Conservation (phyloP, 2,888 invertebrate genomes). For the Ormia ochracea region DNA sequence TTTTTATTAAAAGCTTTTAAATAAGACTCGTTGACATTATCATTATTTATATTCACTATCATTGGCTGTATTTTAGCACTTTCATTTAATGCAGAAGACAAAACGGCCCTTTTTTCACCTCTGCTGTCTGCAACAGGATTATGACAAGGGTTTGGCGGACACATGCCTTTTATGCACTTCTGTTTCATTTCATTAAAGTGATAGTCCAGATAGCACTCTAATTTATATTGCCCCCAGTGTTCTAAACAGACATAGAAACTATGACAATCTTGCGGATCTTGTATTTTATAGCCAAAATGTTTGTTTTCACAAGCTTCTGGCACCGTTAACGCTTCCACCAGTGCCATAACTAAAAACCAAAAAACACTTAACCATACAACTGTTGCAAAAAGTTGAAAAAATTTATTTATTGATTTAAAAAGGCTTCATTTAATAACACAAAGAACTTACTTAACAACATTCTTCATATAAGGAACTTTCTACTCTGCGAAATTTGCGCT, state of each 20-base stretch:
- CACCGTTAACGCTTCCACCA: constrained; percentile 12
- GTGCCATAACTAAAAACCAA: not conserved
- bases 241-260: constrained; percentile 61
- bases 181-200: constrained; percentile 53
- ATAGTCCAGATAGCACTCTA: constrained; percentile 51
- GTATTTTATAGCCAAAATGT: constrained; percentile 54
- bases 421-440: not conserved
- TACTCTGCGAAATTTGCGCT: not conserved
- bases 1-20: not conserved
- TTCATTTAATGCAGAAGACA: not conserved
- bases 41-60: not conserved
- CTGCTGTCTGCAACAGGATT: not conserved
- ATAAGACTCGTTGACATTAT: not conserved
- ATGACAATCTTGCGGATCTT: constrained; percentile 60
- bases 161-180: constrained; percentile 52
- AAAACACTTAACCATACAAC: not conserved
- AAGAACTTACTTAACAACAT: constrained; percentile 36
- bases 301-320: constrained; percentile 27
- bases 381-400: not conserved
- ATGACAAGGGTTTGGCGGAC: constrained; percentile 41
- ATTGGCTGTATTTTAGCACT: not conserved
- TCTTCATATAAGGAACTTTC: not conserved
- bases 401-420: not conserved
- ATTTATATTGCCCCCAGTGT: constrained; percentile 37
- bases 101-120: not conserved